Conservation (phyloP, 2,113 vertebrate species). For the Gulo gulo region DNA sequence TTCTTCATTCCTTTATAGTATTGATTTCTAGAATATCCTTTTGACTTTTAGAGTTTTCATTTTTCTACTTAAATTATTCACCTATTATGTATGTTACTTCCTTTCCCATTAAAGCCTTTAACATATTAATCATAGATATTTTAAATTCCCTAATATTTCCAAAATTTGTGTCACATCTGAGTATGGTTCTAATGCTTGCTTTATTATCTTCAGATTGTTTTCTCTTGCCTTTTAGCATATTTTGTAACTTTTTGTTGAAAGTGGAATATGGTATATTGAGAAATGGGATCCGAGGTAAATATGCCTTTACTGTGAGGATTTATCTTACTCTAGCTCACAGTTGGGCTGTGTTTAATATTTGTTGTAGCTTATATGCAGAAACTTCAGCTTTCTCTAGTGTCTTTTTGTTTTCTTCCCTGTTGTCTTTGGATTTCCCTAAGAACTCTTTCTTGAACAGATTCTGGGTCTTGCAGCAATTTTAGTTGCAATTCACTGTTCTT, state of each 20-base stretch:
- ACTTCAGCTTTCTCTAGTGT: neutral
- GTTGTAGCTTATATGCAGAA: neutral
- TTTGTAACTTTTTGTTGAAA: neutral
- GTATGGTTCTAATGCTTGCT: neutral
- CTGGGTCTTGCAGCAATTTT: neutral
- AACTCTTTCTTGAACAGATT: neutral
- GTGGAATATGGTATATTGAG: neutral
- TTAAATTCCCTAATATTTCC: neutral
- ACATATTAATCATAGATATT: neutral
- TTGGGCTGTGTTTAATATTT: neutral
- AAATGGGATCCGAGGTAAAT: neutral
- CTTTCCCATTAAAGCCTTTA: neutral
- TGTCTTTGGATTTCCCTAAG: neutral
- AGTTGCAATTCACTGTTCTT: neutral
- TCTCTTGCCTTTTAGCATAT: neutral
- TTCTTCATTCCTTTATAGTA: neutral
- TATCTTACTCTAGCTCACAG: neutral
- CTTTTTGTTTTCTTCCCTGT: neutral
- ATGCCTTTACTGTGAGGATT: neutral
- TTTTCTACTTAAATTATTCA: neutral
- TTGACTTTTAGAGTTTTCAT: neutral
- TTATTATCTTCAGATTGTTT: neutral
- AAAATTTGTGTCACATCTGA: neutral
- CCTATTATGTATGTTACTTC: neutral
- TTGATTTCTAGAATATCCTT: neutral